These are phyloP conservation scores for Rutilus rutilus DNA, from an alignment of 2,113 vertebrate genomes.

Conservation along the genomic window DNA sequence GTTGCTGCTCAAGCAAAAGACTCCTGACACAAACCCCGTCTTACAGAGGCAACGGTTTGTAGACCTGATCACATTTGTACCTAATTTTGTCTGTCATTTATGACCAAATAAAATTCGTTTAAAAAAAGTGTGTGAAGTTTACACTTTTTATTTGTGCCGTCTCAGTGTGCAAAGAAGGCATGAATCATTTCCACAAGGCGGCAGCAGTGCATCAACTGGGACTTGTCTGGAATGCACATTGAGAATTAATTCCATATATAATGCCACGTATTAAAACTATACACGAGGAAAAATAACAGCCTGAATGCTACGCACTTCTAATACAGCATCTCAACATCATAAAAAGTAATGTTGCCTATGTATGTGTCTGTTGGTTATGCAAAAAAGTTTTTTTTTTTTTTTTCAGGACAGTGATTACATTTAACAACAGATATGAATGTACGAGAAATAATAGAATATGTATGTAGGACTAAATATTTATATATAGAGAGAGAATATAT, in stretches of 20 bases:
- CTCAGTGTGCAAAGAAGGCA: not conserved
- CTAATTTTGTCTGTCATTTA: not conserved
- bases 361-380: not conserved
- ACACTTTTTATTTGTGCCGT: not conserved
- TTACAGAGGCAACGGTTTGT: too few relatives aligned
- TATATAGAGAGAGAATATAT: not conserved
- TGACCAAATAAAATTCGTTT: not conserved
- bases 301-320: not conserved
- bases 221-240: not conserved
- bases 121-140: not conserved
- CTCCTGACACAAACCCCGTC: too few relatives aligned
- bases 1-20: too few relatives aligned
- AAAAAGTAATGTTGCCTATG: not conserved
- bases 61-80: not conserved
- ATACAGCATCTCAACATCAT: not conserved
- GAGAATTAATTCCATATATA: not conserved
- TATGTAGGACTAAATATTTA: too few relatives aligned
- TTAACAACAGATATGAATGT: not conserved
- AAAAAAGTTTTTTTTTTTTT: not conserved
- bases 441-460: not conserved
- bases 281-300: not conserved
- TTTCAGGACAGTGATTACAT: not conserved
- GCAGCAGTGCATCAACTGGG: not conserved
- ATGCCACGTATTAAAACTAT: not conserved
- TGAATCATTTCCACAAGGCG: not conserved